Conservation (phyloP, 2,797 vertebrate genomes). For the Crocodylus rhombifer region DNA sequence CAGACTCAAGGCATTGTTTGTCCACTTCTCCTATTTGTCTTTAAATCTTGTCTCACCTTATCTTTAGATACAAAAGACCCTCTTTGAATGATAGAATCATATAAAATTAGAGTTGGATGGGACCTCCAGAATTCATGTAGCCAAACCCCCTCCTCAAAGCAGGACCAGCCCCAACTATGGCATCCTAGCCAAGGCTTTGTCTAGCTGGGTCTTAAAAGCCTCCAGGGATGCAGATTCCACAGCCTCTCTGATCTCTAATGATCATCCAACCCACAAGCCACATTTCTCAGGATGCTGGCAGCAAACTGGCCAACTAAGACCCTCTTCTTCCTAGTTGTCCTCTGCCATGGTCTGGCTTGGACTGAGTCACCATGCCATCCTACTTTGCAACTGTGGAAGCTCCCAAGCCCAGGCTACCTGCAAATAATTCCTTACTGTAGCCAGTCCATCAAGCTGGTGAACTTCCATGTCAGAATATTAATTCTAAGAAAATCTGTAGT, state of each 20-base stretch:
- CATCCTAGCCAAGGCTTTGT: too few relatives aligned
- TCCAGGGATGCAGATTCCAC: too few relatives aligned
- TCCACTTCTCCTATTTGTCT: not conserved
- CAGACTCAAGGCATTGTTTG: not conserved
- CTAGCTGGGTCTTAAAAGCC: too few relatives aligned
- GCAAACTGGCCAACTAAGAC: not conserved
- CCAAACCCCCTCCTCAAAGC: too few relatives aligned
- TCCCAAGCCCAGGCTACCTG: not conserved
- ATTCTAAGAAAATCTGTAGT: not conserved
- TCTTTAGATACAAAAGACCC: not conserved
- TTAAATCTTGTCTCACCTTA: too few relatives aligned
- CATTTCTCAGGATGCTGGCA: not conserved
- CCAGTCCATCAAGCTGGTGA: not conserved
- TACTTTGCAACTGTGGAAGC: accelerated
- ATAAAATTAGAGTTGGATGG: too few relatives aligned
- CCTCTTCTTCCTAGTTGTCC: not conserved
- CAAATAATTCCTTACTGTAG: not conserved
- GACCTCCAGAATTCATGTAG: too few relatives aligned
- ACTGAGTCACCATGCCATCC: not conserved
- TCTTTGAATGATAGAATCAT: not conserved
- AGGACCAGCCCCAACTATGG: too few relatives aligned
- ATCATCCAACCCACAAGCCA: not conserved
- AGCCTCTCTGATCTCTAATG: too few relatives aligned
- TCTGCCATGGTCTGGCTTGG: not conserved
- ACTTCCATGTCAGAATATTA: not conserved